Evolutionary conservation across 92 coral and sea anemone genomes (phyloP).

Genomic region (Parazoanthus atlanticus): DNA sequence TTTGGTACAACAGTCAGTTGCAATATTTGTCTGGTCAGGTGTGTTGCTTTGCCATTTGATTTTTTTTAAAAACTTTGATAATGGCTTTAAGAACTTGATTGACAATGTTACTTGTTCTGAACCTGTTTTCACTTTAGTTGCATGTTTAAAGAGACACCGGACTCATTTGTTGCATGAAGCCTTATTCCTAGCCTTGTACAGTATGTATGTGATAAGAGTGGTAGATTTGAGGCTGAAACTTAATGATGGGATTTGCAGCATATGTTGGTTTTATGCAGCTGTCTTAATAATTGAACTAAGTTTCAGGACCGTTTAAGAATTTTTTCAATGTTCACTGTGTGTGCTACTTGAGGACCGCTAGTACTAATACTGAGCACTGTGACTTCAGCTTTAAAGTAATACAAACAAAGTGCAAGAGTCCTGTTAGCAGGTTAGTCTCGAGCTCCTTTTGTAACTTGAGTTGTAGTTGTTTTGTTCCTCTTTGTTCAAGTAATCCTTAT

Average conservation of each 20-base stretch:
- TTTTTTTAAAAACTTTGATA: conserved; percentile 1
- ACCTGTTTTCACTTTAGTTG: conserved; percentile 28
- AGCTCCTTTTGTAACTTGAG: no score
- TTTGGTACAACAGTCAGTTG: conserved; percentile 15
- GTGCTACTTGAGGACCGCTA: no score
- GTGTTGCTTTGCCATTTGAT: conserved; percentile 25
- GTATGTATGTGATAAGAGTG: background rate
- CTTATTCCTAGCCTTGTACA: conserved; percentile 15
- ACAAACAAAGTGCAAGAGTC: no score
- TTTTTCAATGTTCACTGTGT: no score
- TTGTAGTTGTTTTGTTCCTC: no score
- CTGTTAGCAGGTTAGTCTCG: no score
- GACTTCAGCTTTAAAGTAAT: no score
- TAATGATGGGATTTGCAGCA: background rate
- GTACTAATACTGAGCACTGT: no score
- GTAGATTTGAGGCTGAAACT: conserved; percentile 9
- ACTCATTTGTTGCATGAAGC: conserved; percentile 4
- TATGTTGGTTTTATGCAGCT: conserved; percentile 6
- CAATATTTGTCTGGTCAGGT: conserved; percentile 18
- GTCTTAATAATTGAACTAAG: no score
- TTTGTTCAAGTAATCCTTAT: no score
- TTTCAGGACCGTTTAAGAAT: no score
- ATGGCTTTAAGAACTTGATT: background rate
- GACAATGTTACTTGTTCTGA: conserved; percentile 24
- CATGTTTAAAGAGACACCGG: conserved; percentile 13